phyloP scores from a whole-genome alignment of 2,888 invertebrate genomes.

The Gastrophysa polygoni region DNA sequence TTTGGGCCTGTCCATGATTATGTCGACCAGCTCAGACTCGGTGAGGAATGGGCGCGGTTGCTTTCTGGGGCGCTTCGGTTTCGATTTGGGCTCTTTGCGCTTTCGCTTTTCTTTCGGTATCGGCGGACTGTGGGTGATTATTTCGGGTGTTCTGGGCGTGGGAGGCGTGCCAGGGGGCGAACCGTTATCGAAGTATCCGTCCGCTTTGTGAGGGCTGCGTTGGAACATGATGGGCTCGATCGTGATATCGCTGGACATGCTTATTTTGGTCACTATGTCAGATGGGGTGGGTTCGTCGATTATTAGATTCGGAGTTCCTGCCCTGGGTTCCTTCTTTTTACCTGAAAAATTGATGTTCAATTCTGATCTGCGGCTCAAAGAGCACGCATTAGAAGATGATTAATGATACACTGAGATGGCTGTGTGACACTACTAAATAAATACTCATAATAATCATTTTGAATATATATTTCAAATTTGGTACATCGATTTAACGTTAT shows the following conservation, averaged over 20 bases:
- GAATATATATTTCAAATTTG: too few relatives aligned
- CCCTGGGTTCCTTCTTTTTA: conserved; percentile 55
- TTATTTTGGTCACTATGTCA: conserved; percentile 48
- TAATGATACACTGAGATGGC: too few relatives aligned
- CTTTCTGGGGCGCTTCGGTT: conserved; percentile 40
- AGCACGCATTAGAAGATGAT: too few relatives aligned
- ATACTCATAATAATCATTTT: too few relatives aligned
- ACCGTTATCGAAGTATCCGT: conserved; percentile 58
- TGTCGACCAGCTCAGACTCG: conserved; percentile 43
- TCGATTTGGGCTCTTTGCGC: conserved; percentile 57
- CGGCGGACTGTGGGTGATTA: conserved; percentile 64
- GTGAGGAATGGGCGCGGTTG: conserved; percentile 42
- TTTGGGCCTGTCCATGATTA: conserved; percentile 54
- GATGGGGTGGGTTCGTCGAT: conserved; percentile 54
- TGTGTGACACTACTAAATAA: too few relatives aligned
- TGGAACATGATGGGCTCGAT: conserved; percentile 59
- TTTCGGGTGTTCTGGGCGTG: conserved; percentile 65
- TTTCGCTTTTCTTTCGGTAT: conserved; percentile 62
- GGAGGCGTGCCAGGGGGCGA: conserved; percentile 63
- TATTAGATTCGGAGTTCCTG: conserved; percentile 57
- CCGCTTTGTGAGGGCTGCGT: conserved; percentile 55
- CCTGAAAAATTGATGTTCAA: neutral
- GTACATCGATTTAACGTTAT: too few relatives aligned
- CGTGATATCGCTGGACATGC: conserved; percentile 61
- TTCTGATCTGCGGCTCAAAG: too few relatives aligned